Evolutionary conservation across 2,113 vertebrate genomes (phyloP).

Genomic region (Mugil cephalus): DNA sequence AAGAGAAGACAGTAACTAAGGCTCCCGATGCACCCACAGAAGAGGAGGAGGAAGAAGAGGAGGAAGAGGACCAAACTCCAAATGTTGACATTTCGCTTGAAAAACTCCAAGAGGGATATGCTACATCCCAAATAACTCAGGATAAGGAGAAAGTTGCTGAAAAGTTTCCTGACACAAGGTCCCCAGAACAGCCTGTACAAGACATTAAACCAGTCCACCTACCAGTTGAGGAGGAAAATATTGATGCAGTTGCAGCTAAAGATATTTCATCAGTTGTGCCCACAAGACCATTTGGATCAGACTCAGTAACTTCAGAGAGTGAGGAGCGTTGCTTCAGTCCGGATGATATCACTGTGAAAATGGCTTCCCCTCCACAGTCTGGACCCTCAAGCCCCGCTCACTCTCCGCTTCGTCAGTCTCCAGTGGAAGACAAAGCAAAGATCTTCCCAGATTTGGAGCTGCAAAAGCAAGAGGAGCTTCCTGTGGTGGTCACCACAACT

Average conservation of each 20-base stretch:
- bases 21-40: conserved; percentile 71
- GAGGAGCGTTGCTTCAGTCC: conserved; percentile 95
- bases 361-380: conserved; percentile 95
- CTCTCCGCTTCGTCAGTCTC: conserved; percentile 93
- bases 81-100: conserved; percentile 86
- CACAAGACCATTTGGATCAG: conserved; percentile 76
- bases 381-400: conserved; percentile 92
- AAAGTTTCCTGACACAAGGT: conserved; percentile 31
- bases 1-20: conserved; percentile 78
- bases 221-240: conserved; percentile 63
- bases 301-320: conserved; percentile 82
- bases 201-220: conserved; percentile 73
- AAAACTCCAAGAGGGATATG: conserved; percentile 86
- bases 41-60: conserved; percentile 86
- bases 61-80: conserved; percentile 86
- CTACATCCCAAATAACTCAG: conserved; percentile 69
- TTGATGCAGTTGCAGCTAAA: conserved; percentile 60
- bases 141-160: conserved; percentile 58
- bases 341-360: conserved; percentile 96
- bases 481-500: conserved; percentile 6
- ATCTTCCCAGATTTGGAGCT: conserved; percentile 78
- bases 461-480: conserved; percentile 63
- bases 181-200: conserved; percentile 48
- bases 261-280: conserved; percentile 58
- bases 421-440: conserved; percentile 89